Conservation (phyloP, 2,113 vertebrate species). For the Pavo muticus region DNA sequence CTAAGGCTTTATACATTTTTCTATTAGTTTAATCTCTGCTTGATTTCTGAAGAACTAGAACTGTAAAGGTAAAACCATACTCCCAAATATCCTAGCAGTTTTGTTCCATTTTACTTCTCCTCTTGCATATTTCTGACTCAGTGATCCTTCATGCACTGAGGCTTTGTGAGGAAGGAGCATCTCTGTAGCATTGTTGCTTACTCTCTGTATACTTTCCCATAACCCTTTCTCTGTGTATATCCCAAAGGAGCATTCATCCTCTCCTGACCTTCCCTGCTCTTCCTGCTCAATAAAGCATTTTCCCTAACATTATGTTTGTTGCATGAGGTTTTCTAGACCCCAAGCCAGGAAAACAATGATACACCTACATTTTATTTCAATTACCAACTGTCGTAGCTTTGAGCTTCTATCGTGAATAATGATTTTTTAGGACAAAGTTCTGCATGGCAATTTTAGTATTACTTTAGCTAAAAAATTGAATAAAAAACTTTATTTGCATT, state of each 20-base stretch:
- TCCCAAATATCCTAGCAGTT: neutral
- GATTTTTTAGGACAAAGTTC: neutral
- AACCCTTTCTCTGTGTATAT: neutral
- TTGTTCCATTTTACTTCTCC: neutral
- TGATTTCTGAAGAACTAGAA: neutral
- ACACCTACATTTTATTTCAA: neutral
- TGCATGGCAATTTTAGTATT: neutral
- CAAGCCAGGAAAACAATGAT: neutral
- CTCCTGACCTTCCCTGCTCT: neutral
- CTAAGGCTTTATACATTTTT: neutral
- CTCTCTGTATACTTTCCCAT: neutral
- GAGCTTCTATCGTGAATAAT: neutral
- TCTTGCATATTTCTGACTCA: neutral
- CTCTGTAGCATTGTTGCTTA: neutral
- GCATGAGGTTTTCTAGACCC: neutral
- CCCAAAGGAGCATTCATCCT: neutral
- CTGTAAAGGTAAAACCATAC: neutral
- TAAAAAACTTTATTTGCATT: neutral
- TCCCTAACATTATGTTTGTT: neutral
- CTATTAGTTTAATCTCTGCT: neutral
- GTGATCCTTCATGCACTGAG: neutral
- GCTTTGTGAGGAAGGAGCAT: neutral
- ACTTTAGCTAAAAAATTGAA: neutral
- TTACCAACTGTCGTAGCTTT: neutral
- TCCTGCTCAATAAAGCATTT: accelerated